phyloP scores from a whole-genome alignment of 1,140 invertebrate species.

The Goniozus legneri region DNA sequence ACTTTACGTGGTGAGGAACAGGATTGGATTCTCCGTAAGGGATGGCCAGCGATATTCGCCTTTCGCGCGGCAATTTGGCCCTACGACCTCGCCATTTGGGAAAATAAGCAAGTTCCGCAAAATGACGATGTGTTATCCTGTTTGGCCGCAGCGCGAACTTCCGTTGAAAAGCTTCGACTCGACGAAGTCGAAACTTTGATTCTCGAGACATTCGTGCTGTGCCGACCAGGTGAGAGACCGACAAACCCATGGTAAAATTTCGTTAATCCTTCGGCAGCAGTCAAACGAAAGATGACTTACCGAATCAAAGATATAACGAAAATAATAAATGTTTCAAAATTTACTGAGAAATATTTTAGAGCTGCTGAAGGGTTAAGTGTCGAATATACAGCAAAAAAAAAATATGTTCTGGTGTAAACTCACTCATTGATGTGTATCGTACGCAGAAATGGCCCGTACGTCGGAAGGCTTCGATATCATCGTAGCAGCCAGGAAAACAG shows the following conservation, averaged over 20 bases:
- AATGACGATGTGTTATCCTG: slow-evolving; percentile 18
- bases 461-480: slow-evolving; percentile 16
- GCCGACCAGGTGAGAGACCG: slow-evolving; percentile 60
- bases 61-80: slow-evolving; percentile 62
- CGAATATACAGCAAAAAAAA: no score
- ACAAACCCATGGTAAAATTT: no score
- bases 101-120: slow-evolving; percentile 5
- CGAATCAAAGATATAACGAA: no score
- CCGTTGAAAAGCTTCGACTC: slow-evolving; percentile 50
- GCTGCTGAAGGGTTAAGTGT: no score
- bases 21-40: slow-evolving; percentile 54
- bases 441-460: slow-evolving; percentile 37
- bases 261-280: no score
- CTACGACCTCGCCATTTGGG: slow-evolving; percentile 48
- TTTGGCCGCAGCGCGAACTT: slow-evolving; percentile 32
- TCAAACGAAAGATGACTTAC: no score
- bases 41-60: slow-evolving; percentile 62
- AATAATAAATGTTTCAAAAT: no score
- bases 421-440: no score
- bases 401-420: no score
- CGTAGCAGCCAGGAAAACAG: slow-evolving; percentile 27
- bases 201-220: slow-evolving; percentile 63
- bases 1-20: slow-evolving; percentile 52
- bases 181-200: slow-evolving; percentile 60
- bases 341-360: no score